Base-by-base conservation (phyloP, 2,888 invertebrate genomes). In the Lepidocyrtoides sp. region DNA sequence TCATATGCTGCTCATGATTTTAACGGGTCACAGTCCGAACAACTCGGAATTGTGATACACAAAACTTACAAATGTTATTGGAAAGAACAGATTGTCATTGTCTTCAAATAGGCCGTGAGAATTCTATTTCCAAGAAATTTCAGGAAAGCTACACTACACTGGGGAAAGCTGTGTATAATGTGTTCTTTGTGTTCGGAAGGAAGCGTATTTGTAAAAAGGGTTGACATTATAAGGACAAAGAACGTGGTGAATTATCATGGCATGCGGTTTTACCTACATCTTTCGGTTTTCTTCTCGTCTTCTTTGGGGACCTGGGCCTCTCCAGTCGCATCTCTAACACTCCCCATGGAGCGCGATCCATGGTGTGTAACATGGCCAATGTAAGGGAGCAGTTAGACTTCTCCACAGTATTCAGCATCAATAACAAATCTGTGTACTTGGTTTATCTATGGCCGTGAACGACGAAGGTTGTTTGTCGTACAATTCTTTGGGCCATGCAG, bases 1-100 rank as follows among this genome's bases (percentile, higher is more conserved):
- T 72, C 14, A 44, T 81, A 81, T 81, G 44, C 60, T 60, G 41
- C 20, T 81, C 81, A 81, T 60, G 81, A 57, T 81, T 41, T 60
- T n/a, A n/a, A n/a, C n/a, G n/a, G n/a, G n/a, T n/a, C n/a, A 8
- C 10, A 12, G 2, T 60, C 41, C 41, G 1, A 32, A 20, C n/a
- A 79, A 79, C n/a, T n/a, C 14, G 23, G 23, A 81, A 57, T 23
- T 36, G 17, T 32, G 57, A 81, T 60, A 36, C 41, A 60, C 60
- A 81, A 81, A 72, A 44, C 17, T 51, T 48, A n/a, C 26, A 12
- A 12, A 26, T 29, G 77, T n/a, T 17, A 79, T 8, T n/a, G 51
- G 32, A 54, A 54, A 32, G 51, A 29, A 79, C 32, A 17, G n/a
- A 29, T 79, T 79, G 77, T n/a, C 20, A 36, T 72, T 44, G 44